Percentiles rank a stretch among this genome's conserved stretches.
Conservation (phyloP, 2,797 vertebrate species). For the Fratercula arctica region DNA sequence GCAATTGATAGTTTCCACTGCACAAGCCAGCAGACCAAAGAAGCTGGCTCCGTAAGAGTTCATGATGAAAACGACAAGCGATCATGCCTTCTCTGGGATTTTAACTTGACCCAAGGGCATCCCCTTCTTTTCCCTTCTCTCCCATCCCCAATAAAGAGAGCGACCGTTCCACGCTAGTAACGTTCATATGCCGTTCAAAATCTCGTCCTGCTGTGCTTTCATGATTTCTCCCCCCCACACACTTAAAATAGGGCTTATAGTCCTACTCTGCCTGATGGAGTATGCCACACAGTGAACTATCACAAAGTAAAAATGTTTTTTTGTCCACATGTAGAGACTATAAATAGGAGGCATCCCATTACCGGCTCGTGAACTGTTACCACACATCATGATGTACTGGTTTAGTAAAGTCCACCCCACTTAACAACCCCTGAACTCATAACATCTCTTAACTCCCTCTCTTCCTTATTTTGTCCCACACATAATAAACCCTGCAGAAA, state of each 20-base stretch:
- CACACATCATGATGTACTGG: not conserved
- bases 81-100: not conserved
- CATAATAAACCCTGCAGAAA: not conserved
- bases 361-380: not conserved
- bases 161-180: not conserved
- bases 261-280: constrained; percentile 16
- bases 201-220: constrained; percentile 1
- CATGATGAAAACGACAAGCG: not conserved
- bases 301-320: not conserved
- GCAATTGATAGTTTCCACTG: not conserved
- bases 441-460: not conserved
- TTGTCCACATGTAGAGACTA: not conserved
- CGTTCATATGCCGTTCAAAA: not conserved
- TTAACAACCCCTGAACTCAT: not conserved
- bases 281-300: not conserved
- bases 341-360: constrained; percentile 6
- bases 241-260: constrained; percentile 12
- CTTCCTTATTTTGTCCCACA: not conserved
- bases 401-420: not conserved
- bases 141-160: not conserved
- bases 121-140: not conserved
- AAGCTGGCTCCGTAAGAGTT: not conserved
- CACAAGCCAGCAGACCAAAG: not conserved
- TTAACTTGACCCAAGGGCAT: not conserved
- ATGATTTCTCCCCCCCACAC: not conserved